Evolutionary conservation across 1,140 invertebrate genomes (phyloP).

Genomic region (Pseudomyrmex gracilis): DNA sequence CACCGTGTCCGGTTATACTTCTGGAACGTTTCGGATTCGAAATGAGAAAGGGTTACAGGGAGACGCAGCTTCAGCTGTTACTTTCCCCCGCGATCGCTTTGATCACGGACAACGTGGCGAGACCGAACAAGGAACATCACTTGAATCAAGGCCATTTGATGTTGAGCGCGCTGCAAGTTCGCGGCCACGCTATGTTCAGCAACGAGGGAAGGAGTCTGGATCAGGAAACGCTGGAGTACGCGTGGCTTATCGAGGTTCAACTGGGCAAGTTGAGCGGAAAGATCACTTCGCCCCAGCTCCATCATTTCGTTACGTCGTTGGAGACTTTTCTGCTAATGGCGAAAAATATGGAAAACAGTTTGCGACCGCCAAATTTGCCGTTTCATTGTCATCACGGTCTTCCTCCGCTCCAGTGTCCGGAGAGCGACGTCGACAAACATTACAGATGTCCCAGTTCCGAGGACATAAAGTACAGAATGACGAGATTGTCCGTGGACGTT

Average conservation of each 20-base stretch:
- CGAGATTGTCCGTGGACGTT: conserved; percentile 95
- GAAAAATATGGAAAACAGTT: conserved; percentile 95
- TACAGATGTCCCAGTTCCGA: conserved; percentile 94
- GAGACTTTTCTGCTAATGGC: conserved; percentile 96
- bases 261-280: conserved; percentile 93
- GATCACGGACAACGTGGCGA: conserved; percentile 90
- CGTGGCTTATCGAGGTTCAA: conserved; percentile 95
- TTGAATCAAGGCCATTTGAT: conserved; percentile 95
- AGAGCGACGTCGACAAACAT: conserved; percentile 90
- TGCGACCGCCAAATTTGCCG: conserved; percentile 90
- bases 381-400: conserved; percentile 95
- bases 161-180: conserved; percentile 94
- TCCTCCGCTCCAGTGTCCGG: conserved; percentile 90
- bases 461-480: conserved; percentile 98
- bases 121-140: conserved; percentile 90
- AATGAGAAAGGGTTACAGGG: conserved; percentile 96
- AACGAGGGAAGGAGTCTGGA: conserved; percentile 94
- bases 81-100: conserved; percentile 95
- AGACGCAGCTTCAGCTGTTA: conserved; percentile 96
- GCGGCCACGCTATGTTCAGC: conserved; percentile 99
- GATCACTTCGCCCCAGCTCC: conserved; percentile 92
- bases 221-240: conserved; percentile 98
- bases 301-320: conserved; percentile 93
- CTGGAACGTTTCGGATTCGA: conserved; percentile 97
- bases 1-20: conserved; percentile 95